phyloP scores from a whole-genome alignment of 2,113 vertebrate genomes.

The Perccottus glenii region DNA sequence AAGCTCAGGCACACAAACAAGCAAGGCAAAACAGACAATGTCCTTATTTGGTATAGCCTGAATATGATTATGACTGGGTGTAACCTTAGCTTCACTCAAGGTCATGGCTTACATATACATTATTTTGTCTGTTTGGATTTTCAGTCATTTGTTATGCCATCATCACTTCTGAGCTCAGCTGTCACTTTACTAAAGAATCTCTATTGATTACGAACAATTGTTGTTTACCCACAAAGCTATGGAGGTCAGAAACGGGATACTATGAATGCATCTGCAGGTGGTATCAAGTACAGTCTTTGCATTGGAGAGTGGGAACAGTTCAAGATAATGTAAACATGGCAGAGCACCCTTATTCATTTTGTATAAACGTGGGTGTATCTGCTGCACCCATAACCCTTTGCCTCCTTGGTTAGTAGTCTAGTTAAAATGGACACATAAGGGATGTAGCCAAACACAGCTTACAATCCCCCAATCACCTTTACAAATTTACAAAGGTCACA shows the following conservation, averaged over 20 bases:
- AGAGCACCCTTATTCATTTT: too few relatives aligned
- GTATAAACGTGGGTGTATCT: neutral
- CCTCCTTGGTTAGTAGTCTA: too few relatives aligned
- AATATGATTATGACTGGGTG: neutral
- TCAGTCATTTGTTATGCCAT: conserved; percentile 12
- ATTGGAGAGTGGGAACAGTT: neutral
- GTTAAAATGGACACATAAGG: too few relatives aligned
- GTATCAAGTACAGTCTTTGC: conserved; percentile 10
- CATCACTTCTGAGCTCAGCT: conserved; percentile 10
- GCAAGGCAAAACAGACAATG: too few relatives aligned
- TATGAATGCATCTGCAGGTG: conserved; percentile 11
- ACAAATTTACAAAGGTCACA: neutral
- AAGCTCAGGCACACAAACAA: too few relatives aligned
- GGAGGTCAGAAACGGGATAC: conserved; percentile 27
- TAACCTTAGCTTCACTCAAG: neutral
- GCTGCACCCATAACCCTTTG: neutral
- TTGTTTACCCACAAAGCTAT: conserved; percentile 35
- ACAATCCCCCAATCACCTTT: neutral
- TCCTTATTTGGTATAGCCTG: neutral
- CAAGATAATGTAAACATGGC: neutral
- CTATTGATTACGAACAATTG: conserved; percentile 36
- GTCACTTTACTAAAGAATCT: conserved; percentile 18
- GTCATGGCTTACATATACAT: conserved; percentile 6
- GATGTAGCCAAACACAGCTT: neutral
- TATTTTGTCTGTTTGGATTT: neutral